Evolutionary conservation across 2,888 invertebrate genomes (phyloP).

Genomic region (Lampropteryx suffumata): DNA sequence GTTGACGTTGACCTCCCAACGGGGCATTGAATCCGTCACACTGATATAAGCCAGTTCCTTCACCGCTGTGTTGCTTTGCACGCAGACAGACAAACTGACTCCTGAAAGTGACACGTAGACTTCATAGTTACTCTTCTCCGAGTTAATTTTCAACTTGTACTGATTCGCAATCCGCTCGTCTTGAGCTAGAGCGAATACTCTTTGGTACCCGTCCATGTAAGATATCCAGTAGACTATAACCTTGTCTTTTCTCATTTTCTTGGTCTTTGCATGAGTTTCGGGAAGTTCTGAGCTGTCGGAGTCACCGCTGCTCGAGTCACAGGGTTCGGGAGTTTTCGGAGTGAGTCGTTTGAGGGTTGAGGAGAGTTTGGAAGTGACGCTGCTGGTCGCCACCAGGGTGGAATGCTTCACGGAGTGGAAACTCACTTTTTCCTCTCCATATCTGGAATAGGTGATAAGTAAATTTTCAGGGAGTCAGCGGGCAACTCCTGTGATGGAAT

Average conservation of each 20-base stretch:
- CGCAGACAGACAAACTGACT: slow-evolving; percentile 85
- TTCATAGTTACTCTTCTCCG: slow-evolving; percentile 87
- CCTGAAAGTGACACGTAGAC: slow-evolving; percentile 87
- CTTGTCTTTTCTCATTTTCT: slow-evolving; percentile 88
- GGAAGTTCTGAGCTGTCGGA: slow-evolving; percentile 73
- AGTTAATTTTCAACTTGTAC: slow-evolving; percentile 82
- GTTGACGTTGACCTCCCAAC: slow-evolving; percentile 92
- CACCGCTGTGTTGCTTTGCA: slow-evolving; percentile 59
- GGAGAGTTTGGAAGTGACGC: slow-evolving; percentile 80
- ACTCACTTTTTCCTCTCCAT: slow-evolving; percentile 88
- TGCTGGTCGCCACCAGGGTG: slow-evolving; percentile 67
- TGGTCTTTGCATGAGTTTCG: slow-evolving; percentile 75
- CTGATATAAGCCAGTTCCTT: slow-evolving; percentile 88
- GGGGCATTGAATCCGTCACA: slow-evolving; percentile 86
- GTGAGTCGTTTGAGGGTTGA: slow-evolving; percentile 79
- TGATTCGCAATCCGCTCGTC: slow-evolving; percentile 87
- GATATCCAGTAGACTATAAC: slow-evolving; percentile 92
- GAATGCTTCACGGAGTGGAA: slow-evolving; percentile 86
- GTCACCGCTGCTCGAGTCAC: slow-evolving; percentile 84
- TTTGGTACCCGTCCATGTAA: slow-evolving; percentile 88
- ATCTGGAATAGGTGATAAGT: slow-evolving; percentile 54
- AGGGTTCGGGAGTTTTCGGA: slow-evolving; percentile 77
- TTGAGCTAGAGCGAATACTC: slow-evolving; percentile 89
- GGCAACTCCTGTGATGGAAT: background rate
- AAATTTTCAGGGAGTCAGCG: background rate